These are phyloP conservation scores for Muscidifurax raptorellus DNA, from an alignment of 1,140 invertebrate species.

Conservation along the genomic window DNA sequence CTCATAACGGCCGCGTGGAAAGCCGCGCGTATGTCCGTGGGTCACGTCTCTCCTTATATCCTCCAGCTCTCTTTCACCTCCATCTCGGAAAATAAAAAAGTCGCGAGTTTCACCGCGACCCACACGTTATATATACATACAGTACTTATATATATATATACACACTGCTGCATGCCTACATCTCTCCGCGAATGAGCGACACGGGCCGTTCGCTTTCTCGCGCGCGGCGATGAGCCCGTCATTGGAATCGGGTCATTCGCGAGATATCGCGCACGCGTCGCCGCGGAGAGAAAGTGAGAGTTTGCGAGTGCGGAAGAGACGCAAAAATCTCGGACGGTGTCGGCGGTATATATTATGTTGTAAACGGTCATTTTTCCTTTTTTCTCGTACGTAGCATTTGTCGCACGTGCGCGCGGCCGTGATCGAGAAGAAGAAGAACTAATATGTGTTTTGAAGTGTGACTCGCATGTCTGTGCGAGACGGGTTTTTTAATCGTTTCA, in stretches of 20 bases:
- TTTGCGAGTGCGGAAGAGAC: background rate
- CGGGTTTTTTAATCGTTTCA: background rate
- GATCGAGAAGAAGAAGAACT: background rate
- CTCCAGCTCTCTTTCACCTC: background rate
- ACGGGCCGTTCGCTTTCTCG: constrained; percentile 38
- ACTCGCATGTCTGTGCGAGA: background rate
- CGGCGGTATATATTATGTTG: too few relatives aligned
- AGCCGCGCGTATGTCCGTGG: background rate
- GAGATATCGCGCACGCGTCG: background rate
- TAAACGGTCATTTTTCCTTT: too few relatives aligned
- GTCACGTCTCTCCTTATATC: background rate
- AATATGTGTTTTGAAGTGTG: too few relatives aligned
- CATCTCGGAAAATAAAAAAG: background rate
- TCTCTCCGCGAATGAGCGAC: constrained; percentile 5
- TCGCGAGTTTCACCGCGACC: constrained; percentile 1
- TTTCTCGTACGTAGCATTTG: too few relatives aligned
- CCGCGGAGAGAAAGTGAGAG: constrained; percentile 38
- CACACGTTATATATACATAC: background rate
- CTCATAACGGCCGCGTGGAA: background rate
- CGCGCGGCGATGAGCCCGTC: constrained; percentile 27
- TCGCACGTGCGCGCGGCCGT: too few relatives aligned
- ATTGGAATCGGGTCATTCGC: constrained; percentile 37
- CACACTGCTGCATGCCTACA: background rate
- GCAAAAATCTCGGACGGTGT: background rate
- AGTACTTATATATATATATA: background rate